Conservation (phyloP, 2,888 invertebrate species). For the Drosophila siamana region DNA sequence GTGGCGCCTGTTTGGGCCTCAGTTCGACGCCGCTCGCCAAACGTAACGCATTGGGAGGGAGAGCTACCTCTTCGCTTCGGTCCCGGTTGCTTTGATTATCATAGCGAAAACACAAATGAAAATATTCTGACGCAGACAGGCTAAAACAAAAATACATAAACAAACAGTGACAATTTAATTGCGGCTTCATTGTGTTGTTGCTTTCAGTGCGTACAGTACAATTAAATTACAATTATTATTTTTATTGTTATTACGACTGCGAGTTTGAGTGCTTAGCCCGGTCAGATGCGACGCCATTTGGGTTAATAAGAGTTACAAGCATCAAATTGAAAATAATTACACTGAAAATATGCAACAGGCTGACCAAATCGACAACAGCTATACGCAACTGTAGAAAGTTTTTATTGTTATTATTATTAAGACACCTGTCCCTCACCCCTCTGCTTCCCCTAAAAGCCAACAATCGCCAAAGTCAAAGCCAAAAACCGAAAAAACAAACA, state of each 20-base stretch:
- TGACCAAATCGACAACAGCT: constrained; percentile 45
- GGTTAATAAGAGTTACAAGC: constrained; percentile 22
- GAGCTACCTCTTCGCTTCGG: constrained; percentile 1
- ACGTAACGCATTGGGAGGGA: constrained; percentile 22
- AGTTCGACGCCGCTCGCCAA: constrained; percentile 51
- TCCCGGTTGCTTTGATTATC: constrained; percentile 29
- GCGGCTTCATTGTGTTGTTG: constrained; percentile 7
- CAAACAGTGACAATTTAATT: constrained; percentile 35
- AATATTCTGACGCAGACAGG: constrained; percentile 32
- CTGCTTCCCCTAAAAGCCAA: constrained; percentile 1
- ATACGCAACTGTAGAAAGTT: constrained; percentile 73
- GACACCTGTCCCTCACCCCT: constrained; percentile 1
- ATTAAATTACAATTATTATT: constrained; percentile 28
- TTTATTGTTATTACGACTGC: constrained; percentile 50
- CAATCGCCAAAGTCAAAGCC: constrained; percentile 52
- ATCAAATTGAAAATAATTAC: constrained; percentile 69
- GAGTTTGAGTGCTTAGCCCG: constrained; percentile 14
- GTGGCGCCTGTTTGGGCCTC: constrained; percentile 34
- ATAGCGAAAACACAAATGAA: background rate
- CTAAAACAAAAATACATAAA: constrained; percentile 11
- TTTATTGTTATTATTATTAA: constrained; percentile 67
- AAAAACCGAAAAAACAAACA: constrained; percentile 34
- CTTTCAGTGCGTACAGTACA: constrained; percentile 27
- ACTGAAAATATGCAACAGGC: constrained; percentile 50
- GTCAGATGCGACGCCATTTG: constrained; percentile 20